Evolutionary conservation across 2,113 vertebrate genomes (phyloP).

Genomic region (Clupea harengus): DNA sequence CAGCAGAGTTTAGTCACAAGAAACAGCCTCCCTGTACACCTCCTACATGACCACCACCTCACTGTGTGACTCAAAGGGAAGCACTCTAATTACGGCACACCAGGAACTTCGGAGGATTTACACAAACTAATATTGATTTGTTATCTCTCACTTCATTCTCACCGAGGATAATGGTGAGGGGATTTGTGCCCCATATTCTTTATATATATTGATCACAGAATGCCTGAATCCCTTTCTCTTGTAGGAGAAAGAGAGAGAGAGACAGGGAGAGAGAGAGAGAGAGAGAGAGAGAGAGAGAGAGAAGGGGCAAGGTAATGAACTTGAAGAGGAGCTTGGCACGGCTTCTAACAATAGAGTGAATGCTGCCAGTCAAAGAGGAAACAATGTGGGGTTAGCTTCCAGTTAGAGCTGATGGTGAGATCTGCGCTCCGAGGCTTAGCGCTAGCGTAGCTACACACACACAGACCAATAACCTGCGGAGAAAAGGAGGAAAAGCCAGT

Average conservation of each 20-base stretch:
- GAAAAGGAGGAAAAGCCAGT: constrained; percentile 56
- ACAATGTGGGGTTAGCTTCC: background rate
- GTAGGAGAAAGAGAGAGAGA: background rate
- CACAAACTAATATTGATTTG: constrained; percentile 3
- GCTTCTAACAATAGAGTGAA: background rate
- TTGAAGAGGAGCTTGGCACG: background rate
- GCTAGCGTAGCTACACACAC: background rate
- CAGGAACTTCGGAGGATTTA: background rate
- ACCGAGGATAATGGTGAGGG: background rate
- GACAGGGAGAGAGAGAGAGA: no score
- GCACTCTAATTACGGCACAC: background rate
- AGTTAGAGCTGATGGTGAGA: background rate
- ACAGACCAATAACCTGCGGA: constrained; percentile 59
- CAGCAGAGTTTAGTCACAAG: background rate
- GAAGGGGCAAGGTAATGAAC: background rate
- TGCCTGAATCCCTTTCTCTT: background rate
- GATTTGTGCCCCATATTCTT: background rate
- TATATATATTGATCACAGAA: constrained; percentile 11
- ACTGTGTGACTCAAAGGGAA: background rate
- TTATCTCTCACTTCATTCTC: background rate
- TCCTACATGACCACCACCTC: background rate
- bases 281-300: no score
- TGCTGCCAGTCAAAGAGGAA: background rate
- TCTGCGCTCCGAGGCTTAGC: background rate
- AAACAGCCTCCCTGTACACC: background rate